These are phyloP conservation scores for Phymatocera aterrima DNA, from an alignment of 2,888 invertebrate species.

Conservation along the genomic window DNA sequence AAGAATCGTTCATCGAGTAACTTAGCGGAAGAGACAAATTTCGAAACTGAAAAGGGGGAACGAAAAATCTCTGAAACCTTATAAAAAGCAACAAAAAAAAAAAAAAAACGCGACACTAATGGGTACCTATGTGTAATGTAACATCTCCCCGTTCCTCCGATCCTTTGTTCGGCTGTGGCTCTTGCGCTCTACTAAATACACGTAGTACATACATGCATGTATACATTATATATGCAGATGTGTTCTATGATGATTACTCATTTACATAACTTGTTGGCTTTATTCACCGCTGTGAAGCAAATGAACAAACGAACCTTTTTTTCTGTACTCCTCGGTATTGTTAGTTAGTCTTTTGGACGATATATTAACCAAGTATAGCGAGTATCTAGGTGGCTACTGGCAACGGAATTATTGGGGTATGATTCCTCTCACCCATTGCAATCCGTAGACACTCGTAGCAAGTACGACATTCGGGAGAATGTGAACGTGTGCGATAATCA, in stretches of 20 bases:
- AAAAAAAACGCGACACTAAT: background rate
- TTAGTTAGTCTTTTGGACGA: background rate
- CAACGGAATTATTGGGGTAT: background rate
- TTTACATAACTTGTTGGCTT: conserved; percentile 33
- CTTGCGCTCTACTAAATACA: conserved; percentile 37
- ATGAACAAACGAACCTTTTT: conserved; percentile 40
- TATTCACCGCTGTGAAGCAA: conserved; percentile 27
- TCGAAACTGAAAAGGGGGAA: too few relatives aligned
- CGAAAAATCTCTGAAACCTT: background rate
- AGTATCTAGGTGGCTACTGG: background rate
- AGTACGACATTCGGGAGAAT: background rate
- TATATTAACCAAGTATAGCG: background rate
- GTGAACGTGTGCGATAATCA: background rate
- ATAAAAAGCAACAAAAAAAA: background rate
- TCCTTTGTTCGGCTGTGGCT: conserved; percentile 23
- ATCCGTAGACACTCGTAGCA: background rate
- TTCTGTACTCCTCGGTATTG: background rate
- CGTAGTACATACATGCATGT: background rate
- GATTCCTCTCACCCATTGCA: background rate
- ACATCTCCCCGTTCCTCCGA: too few relatives aligned
- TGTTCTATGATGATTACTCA: conserved; percentile 11
- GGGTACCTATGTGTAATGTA: background rate
- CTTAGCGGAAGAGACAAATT: too few relatives aligned
- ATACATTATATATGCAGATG: background rate
- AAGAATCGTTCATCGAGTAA: too few relatives aligned